phyloP scores from a whole-genome alignment of 2,797 vertebrate species.

The Nasua narica region DNA sequence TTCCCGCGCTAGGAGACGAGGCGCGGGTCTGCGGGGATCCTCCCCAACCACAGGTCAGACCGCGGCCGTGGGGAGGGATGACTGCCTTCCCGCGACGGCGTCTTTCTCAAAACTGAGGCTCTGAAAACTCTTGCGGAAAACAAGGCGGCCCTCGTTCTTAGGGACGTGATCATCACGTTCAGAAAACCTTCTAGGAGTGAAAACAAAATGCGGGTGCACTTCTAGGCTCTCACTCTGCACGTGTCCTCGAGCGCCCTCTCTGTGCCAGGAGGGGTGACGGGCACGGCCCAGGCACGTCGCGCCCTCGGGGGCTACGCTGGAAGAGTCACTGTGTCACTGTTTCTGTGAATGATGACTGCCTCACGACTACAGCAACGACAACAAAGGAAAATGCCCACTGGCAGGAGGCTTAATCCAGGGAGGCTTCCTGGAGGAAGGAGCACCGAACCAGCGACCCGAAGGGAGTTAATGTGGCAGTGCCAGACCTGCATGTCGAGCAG shows the following conservation, averaged over 20 bases:
- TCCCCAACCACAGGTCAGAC: rapidly evolving
- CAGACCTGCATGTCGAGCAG: neutral
- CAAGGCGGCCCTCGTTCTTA: neutral
- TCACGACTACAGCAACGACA: rapidly evolving
- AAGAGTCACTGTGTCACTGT: neutral
- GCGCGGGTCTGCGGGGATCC: rapidly evolving
- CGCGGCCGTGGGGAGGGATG: rapidly evolving
- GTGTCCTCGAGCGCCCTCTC: rapidly evolving
- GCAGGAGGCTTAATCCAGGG: neutral
- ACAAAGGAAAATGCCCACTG: rapidly evolving
- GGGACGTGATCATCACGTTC: rapidly evolving
- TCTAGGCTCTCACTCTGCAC: neutral
- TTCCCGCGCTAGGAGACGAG: neutral
- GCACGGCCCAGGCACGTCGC: neutral
- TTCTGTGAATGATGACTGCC: rapidly evolving
- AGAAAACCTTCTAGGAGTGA: neutral
- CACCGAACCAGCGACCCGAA: too few species aligned
- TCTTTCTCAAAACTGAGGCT: neutral
- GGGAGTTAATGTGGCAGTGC: neutral
- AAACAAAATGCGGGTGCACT: neutral
- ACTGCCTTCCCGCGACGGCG: neutral
- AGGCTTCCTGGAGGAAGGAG: neutral
- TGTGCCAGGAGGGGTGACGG: neutral
- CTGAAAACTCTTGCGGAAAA: neutral
- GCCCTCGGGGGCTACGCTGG: rapidly evolving